Percentiles rank a stretch among this genome's conserved stretches.
Evolutionary conservation across 2,113 vertebrate species (phyloP).

Genomic region (Delphinus delphis): DNA sequence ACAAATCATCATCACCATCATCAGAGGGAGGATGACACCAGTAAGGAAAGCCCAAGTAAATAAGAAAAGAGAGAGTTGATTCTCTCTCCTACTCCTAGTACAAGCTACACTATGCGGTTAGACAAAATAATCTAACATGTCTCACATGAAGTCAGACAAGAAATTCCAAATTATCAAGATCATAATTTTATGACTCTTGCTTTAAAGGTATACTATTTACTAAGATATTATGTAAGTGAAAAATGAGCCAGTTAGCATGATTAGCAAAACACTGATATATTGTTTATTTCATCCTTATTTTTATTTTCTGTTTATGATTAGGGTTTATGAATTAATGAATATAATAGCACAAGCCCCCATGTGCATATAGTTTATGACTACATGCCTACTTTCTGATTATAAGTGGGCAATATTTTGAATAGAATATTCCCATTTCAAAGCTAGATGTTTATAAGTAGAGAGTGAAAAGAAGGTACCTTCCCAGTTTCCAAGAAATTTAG

Average conservation of each 20-base stretch:
- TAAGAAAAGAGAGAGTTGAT: not conserved
- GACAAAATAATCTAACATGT: not conserved
- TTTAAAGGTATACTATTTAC: slow-evolving; percentile 1
- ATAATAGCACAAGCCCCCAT: not conserved
- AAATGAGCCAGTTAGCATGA: not conserved
- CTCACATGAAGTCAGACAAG: not conserved
- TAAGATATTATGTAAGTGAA: not conserved
- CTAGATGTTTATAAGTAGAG: not conserved
- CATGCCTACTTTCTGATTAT: not conserved
- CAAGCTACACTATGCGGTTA: not conserved
- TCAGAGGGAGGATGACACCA: not conserved
- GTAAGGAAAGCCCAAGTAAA: not conserved
- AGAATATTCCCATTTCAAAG: not conserved
- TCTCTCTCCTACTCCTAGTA: not conserved
- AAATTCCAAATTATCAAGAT: not conserved
- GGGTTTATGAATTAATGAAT: not conserved
- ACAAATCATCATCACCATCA: too few relatives aligned
- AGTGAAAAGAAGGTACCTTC: not conserved
- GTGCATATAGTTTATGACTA: not conserved
- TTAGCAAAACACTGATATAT: not conserved
- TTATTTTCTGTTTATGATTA: not conserved
- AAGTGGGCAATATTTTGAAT: not conserved
- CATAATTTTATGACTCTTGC: not conserved
- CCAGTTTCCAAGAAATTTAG: not conserved
- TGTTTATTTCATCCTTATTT: not conserved